These are phyloP conservation scores for Pandemis heparana DNA, from an alignment of 2,888 invertebrate genomes.

Conservation along the genomic window DNA sequence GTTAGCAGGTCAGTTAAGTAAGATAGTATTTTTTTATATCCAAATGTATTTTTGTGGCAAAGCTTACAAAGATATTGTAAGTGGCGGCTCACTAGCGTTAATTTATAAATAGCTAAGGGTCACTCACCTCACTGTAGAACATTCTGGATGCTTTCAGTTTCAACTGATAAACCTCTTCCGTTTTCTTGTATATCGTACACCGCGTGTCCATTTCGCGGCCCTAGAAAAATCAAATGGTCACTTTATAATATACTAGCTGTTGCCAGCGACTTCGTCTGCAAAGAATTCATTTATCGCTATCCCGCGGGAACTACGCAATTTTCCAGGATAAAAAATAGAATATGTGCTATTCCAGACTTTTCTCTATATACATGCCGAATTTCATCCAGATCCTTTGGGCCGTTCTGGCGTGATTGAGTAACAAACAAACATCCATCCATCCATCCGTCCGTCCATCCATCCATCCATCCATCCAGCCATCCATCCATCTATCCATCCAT, in stretches of 20 bases:
- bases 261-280: too few relatives aligned
- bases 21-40: not conserved
- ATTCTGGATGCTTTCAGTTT: constrained; percentile 98
- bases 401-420: too few relatives aligned
- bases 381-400: too few relatives aligned
- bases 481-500: too few relatives aligned
- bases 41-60: not conserved
- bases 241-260: not conserved
- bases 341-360: too few relatives aligned
- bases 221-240: constrained; percentile 66
- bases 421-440: too few relatives aligned
- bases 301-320: too few relatives aligned
- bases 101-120: constrained; percentile 10
- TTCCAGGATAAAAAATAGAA: too few relatives aligned
- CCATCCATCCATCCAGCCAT: too few relatives aligned
- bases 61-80: not conserved
- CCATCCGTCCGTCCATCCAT: too few relatives aligned
- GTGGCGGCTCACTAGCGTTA: not conserved
- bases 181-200: constrained; percentile 99
- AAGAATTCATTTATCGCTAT: too few relatives aligned
- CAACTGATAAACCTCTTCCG: constrained; percentile 98
- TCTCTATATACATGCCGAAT: too few relatives aligned
- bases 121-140: constrained; percentile 91
- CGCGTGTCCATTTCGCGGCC: constrained; percentile 97
- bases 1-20: constrained; percentile 6